These are phyloP conservation scores for Drosophila flavopinicola DNA, from an alignment of 2,888 invertebrate genomes.

Conservation along the genomic window DNA sequence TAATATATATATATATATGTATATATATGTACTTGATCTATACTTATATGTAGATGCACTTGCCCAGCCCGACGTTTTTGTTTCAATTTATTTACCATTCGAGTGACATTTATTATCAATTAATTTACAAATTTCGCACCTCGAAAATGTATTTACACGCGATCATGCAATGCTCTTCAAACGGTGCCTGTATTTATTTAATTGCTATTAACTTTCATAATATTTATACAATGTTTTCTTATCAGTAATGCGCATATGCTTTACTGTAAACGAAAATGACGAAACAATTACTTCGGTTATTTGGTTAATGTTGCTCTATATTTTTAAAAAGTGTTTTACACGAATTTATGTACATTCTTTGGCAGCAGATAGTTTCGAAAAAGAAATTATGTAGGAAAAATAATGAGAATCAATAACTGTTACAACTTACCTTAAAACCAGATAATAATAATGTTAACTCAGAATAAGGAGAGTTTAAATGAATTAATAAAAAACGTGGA, in stretches of 20 bases:
- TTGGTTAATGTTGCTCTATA: conserved; percentile 4
- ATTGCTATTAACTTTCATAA: conserved; percentile 22
- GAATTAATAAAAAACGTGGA: background rate
- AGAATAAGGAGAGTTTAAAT: no score
- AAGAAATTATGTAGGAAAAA: no score
- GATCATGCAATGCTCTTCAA: conserved; percentile 54
- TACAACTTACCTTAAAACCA: background rate
- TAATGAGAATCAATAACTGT: no score
- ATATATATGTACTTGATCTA: conserved; percentile 28
- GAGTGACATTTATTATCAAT: conserved; percentile 61
- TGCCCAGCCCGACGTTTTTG: conserved; percentile 14
- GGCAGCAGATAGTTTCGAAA: conserved; percentile 18
- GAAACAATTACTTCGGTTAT: conserved; percentile 1
- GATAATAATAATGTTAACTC: no score
- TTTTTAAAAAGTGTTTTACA: conserved; percentile 12
- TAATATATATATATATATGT: conserved; percentile 15
- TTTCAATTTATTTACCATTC: conserved; percentile 36
- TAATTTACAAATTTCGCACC: conserved; percentile 66
- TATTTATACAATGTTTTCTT: conserved; percentile 52
- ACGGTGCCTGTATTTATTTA: conserved; percentile 39
- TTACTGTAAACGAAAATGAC: conserved; percentile 3
- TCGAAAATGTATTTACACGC: conserved; percentile 68
- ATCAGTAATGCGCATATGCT: conserved; percentile 21
- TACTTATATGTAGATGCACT: conserved; percentile 19
- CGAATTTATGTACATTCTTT: conserved; percentile 54